These are phyloP conservation scores for Drosophila prostipennis DNA, from an alignment of 2,888 invertebrate genomes.

Conservation along the genomic window DNA sequence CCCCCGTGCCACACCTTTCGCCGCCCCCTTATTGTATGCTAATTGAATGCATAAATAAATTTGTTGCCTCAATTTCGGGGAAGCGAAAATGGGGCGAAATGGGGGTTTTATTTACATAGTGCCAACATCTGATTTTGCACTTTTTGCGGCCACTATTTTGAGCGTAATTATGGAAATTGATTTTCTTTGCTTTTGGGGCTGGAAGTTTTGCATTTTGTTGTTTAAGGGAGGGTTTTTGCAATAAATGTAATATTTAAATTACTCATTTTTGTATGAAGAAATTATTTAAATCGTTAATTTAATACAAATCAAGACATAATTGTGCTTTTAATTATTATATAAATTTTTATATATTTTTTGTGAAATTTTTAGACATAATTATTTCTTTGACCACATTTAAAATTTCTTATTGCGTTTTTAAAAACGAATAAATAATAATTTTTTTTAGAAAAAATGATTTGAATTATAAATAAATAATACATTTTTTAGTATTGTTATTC, in stretches of 20 bases:
- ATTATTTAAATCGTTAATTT: too few relatives aligned
- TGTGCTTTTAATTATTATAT: too few relatives aligned
- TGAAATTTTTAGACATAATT: too few relatives aligned
- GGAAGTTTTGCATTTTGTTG: neutral
- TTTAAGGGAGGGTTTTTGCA: neutral
- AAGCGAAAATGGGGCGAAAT: constrained; percentile 5
- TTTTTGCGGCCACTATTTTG: constrained; percentile 7
- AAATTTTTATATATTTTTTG: too few relatives aligned
- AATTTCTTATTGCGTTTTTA: too few relatives aligned
- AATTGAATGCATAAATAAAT: constrained; percentile 44
- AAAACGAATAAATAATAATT: too few relatives aligned
- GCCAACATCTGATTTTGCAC: constrained; percentile 19
- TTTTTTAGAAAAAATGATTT: too few relatives aligned
- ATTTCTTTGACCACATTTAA: too few relatives aligned
- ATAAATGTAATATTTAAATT: neutral
- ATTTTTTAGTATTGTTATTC: too few relatives aligned
- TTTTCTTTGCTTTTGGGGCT: neutral
- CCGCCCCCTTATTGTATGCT: constrained; percentile 15
- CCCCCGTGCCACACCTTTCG: constrained; percentile 1
- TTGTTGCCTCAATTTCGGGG: constrained; percentile 28
- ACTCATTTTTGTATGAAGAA: too few relatives aligned
- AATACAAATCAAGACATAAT: too few relatives aligned
- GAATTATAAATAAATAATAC: too few relatives aligned
- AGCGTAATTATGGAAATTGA: constrained; percentile 15
- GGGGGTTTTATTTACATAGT: constrained; percentile 9